Base-by-base conservation (phyloP, 2,797 vertebrate species). In the Neosilurus hyrtlii region DNA sequence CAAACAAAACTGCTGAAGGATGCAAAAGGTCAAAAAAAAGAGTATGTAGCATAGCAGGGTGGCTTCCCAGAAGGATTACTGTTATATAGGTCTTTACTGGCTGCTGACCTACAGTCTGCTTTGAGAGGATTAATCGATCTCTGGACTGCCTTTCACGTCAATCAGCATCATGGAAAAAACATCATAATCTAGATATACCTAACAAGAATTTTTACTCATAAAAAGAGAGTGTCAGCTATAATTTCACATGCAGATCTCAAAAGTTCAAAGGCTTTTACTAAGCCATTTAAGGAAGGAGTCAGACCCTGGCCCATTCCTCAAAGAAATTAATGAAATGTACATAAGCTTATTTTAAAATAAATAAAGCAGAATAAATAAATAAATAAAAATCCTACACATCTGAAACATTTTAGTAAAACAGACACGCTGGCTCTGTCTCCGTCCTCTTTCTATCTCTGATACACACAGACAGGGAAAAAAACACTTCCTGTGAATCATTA, bases 1-100 rank as follows among this genome's bases (percentile, higher is more conserved):
- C 24, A 18, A 79, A 81, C 78, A 51, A 79, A 79, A 72, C 57
- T 63, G 30, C 57, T 18, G 68, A 65, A 51, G 43, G 24, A 74
- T 82, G 52, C 65, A 16, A 30, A 77, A 86, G 82, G 79, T 80
- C 82, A 86, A 11, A 20, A 76, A 43, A 3, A 81, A 11, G 10
- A 37, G 43, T 43, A 43, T 43, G 43, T 15, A 85, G 71, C 54
- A 72, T 65, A 83, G 80, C 73, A 84, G 59, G 79, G 71, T 63
- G 56, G 63, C 65, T 84, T 83, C 59, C 68, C 30, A 78, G 61
- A 52, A 79, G 70, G 57, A 37, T 76, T 43, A 61, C 16, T 37
- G 79, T 56, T 83, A 59, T 66, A 56, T 56, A 81, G 76, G 82
- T 83, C 65, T 59, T 82, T 85, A 84, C 79, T 86, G 83, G 81